Base-by-base conservation (phyloP, 2,888 invertebrate genomes). In the Athetis lepigone region DNA sequence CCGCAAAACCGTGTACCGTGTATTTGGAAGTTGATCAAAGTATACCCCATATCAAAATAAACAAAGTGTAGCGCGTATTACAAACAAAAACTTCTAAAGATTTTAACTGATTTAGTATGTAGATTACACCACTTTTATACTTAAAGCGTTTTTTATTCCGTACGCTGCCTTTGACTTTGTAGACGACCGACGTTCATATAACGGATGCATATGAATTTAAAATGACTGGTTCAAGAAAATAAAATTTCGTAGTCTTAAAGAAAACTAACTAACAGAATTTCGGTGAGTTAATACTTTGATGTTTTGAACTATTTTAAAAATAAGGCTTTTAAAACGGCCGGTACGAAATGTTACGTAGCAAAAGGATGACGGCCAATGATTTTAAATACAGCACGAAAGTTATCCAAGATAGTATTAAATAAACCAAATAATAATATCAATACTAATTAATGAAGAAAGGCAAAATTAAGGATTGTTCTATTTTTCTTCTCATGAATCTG, bases 101-200 rank as follows among this genome's bases (percentile, higher is more conserved):
- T 23, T 47, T 51, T 59, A 51, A 55, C 59, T 56, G 43, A 57
- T 70, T 63, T 51, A 47, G 27, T 57, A 76, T 60, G 77, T 16
- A 60, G 47, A 71, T 63, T 66, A 50, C 9, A 36, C 52, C 42
- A 42, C 21, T 46, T 59, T 60, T 45, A 54, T 56, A 25, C 42
- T 45, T 45, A 56, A 66, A 59, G 23, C 27, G 19, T 37, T 49
- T 4, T 52, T 46, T 51, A 56, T 49, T 56, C 11, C 21, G 36
- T 37, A 37, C 46, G 19, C 19, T 13, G 2, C 8, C 36, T 40
- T 51, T 13, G 3, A 4, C 33, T 72, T 72, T 49, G 45, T 46
- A 51, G 33, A 58, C 39, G 43, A 36, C n/a, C n/a, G n/a, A n/a
- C 43, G 13, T 54, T 49, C 66, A 21, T n/a, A 18, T 16, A 40